phyloP scores from a whole-genome alignment of 2,888 invertebrate species.

The Electrophaes corylata region DNA sequence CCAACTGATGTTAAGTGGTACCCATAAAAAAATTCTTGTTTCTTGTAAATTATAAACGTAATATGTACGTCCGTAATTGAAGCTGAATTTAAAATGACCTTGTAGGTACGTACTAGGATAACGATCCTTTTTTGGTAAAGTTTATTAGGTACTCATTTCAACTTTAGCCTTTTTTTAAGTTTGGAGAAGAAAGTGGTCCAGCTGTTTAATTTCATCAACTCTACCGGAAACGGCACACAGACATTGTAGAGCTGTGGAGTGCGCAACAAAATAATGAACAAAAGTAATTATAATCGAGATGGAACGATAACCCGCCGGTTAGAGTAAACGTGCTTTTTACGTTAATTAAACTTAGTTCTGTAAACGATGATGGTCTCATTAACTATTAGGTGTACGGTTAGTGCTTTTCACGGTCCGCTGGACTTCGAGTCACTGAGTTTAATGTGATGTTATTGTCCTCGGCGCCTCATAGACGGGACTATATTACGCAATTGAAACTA shows the following conservation, averaged over 20 bases:
- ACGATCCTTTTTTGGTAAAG: too few species aligned
- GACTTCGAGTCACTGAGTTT: constrained; percentile 15
- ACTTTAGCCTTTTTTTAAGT: too few species aligned
- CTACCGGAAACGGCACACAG: constrained; percentile 70
- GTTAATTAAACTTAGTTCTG: constrained; percentile 82
- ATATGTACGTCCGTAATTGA: too few species aligned
- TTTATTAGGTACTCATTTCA: too few species aligned
- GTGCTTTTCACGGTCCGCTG: constrained; percentile 68
- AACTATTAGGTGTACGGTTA: constrained; percentile 65
- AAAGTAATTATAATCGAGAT: constrained; percentile 80
- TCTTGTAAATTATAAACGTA: too few species aligned
- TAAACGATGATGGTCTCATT: constrained; percentile 80
- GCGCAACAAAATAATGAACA: constrained; percentile 80
- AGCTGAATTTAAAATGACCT: too few species aligned
- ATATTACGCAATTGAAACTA: too few species aligned
- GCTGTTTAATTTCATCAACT: constrained; percentile 17
- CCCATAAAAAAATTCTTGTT: too few species aligned
- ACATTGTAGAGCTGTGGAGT: constrained; percentile 56
- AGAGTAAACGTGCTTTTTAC: constrained; percentile 82
- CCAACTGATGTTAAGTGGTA: background rate
- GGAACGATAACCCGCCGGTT: constrained; percentile 73
- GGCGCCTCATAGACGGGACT: background rate
- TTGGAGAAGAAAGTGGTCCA: background rate
- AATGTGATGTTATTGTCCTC: constrained; percentile 16
- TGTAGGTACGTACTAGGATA: too few species aligned